Evolutionary conservation across 1,140 invertebrate species (phyloP).

Genomic region (Atta cephalotes): DNA sequence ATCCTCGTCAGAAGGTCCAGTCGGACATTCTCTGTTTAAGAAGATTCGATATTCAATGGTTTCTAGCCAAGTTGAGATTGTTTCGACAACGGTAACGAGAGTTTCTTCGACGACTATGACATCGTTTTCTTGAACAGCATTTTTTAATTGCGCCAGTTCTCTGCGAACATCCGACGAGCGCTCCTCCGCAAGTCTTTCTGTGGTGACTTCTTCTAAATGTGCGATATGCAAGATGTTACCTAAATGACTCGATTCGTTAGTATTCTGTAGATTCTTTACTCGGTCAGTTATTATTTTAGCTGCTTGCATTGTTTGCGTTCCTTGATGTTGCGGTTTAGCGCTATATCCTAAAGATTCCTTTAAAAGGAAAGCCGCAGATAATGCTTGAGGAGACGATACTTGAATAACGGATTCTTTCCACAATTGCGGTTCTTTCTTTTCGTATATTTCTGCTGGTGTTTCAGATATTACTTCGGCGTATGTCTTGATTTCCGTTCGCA

Average conservation of each 20-base stretch:
- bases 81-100: constrained; percentile 91
- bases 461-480: constrained; percentile 75
- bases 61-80: constrained; percentile 93
- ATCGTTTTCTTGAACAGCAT: constrained; percentile 89
- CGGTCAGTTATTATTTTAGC: constrained; percentile 85
- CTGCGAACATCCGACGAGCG: constrained; percentile 86
- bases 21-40: constrained; percentile 85
- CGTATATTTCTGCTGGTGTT: constrained; percentile 30
- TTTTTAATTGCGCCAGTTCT: constrained; percentile 88
- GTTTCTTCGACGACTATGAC: constrained; percentile 88
- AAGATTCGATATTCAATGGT: constrained; percentile 93
- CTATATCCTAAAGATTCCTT: constrained; percentile 70
- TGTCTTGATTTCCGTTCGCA: constrained; percentile 66
- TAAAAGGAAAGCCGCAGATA: constrained; percentile 70
- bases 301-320: constrained; percentile 79
- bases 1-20: constrained; percentile 76
- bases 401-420: constrained; percentile 73
- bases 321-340: constrained; percentile 76
- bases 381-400: constrained; percentile 53
- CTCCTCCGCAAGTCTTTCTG: constrained; percentile 87
- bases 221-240: constrained; percentile 88
- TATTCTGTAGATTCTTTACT: constrained; percentile 86
- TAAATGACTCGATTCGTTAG: constrained; percentile 85
- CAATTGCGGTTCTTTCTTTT: constrained; percentile 55
- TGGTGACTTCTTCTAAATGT: constrained; percentile 86